These are phyloP conservation scores for Actinernus sp. DNA, from an alignment of 92 coral and sea anemone species.

Conservation along the genomic window DNA sequence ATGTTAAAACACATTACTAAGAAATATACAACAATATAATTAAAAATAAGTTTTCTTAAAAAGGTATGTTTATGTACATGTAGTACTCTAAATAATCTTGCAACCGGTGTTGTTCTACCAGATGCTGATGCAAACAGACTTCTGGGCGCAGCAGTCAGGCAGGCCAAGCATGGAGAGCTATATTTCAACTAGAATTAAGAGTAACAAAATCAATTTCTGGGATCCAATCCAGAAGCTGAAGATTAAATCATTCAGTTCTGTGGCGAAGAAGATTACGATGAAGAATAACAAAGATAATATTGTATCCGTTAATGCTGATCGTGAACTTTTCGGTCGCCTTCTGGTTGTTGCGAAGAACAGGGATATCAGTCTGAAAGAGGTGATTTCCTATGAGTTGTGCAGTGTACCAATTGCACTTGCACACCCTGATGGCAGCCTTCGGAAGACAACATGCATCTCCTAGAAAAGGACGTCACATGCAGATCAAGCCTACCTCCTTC, in stretches of 20 bases:
- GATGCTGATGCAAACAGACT: slow-evolving; percentile 35
- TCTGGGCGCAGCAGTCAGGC: slow-evolving; percentile 22
- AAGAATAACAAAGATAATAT: no score
- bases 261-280: slow-evolving; percentile 22
- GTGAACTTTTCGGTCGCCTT: no score
- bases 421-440: slow-evolving; percentile 68
- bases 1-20: no score
- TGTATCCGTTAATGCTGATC: no score
- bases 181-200: slow-evolving; percentile 33
- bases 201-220: slow-evolving; percentile 43
- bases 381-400: slow-evolving; percentile 55
- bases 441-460: no score
- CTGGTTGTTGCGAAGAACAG: no score
- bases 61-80: slow-evolving; percentile 3
- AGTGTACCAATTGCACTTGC: slow-evolving; percentile 60
- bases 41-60: no score
- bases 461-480: no score
- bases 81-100: slow-evolving; percentile 45
- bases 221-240: slow-evolving; percentile 49
- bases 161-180: slow-evolving; percentile 26
- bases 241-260: slow-evolving; percentile 43
- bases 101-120: slow-evolving; percentile 49
- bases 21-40: no score
- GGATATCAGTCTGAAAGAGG: no score
- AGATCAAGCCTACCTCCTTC: no score